Base-by-base conservation (phyloP, 2,797 vertebrate species). In the Allobates femoralis region DNA sequence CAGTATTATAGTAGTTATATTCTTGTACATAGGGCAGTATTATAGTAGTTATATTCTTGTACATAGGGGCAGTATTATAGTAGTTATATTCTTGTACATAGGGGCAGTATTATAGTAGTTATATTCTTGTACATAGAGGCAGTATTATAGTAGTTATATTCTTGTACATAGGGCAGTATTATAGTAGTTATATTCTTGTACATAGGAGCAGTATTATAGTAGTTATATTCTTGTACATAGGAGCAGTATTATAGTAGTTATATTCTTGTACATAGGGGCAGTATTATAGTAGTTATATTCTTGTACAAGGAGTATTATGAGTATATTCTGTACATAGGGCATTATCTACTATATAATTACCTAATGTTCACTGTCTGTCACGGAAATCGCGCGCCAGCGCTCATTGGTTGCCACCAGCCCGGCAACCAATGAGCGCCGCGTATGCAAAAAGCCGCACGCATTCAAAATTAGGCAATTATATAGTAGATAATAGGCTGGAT, bases 211-310 rank as follows among this genome's bases (percentile, higher is more conserved):
- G 62, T 64, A 64, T 64, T 28, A 64, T 64, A 64, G 62, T 64
- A 64, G 62, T 64, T 64, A 64, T 30, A 64, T 30, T 64, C 26
- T 64, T 64, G 62, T 64, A 64, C 3, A 64, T 64, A 30, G 26
- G 12, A 26, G 60, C n/a, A 62, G n/a, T 62, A 62, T 62, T 62
- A 62, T 62, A 62, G 60, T 62, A 62, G n/a, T 62, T 62, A 62
- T 62, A 62, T 62, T 62, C 60, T 28, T 62, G 26, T 28, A 62
- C 26, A 62, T 62, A 62, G 60, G 60, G 12, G n/a, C 26, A 62
- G 60, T 62, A 62, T 62, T 62, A 62, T 62, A 62, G 60, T 62
- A 62, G 60, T 62, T 62, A 62, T 28, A 62, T 62, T 62, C 60
- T 62, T 62, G 60, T 62, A 28, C 26, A 62, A 28, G 28, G 58